phyloP scores from a whole-genome alignment of 2,797 vertebrate species.

The Carcharodon carcharias region DNA sequence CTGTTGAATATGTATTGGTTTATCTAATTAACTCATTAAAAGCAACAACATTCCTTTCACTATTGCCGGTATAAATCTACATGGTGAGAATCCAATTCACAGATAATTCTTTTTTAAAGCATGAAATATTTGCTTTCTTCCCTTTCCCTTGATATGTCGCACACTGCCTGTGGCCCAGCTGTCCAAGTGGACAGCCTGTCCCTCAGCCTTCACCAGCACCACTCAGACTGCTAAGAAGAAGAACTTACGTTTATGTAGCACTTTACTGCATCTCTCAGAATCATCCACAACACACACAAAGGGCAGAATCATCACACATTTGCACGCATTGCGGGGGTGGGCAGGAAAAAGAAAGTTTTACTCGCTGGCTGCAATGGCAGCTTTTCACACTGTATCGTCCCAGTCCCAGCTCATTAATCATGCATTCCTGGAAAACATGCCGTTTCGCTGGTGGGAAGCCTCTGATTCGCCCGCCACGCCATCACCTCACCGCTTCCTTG shows the following conservation, averaged over 20 bases:
- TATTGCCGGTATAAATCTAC: neutral
- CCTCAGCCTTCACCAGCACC: neutral
- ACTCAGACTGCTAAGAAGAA: neutral
- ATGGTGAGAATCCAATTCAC: neutral
- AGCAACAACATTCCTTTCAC: neutral
- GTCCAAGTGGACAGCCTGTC: neutral
- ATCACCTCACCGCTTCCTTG: no score
- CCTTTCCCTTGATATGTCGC: neutral
- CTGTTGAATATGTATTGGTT: neutral
- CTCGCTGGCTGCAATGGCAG: no score
- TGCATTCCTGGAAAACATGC: no score
- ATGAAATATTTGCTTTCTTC: neutral
- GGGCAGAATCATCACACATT: no score
- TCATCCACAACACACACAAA: neutral
- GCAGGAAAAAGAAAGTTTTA: no score
- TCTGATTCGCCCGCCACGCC: no score
- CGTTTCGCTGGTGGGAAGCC: no score
- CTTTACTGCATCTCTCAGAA: neutral
- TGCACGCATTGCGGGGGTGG: no score
- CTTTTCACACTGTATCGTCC: no score
- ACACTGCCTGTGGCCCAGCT: neutral
- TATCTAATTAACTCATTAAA: neutral
- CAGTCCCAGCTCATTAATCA: no score
- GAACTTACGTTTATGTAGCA: neutral
- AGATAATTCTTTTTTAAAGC: neutral